phyloP scores from a whole-genome alignment of 2,113 vertebrate genomes.

The Camelus dromedarius region DNA sequence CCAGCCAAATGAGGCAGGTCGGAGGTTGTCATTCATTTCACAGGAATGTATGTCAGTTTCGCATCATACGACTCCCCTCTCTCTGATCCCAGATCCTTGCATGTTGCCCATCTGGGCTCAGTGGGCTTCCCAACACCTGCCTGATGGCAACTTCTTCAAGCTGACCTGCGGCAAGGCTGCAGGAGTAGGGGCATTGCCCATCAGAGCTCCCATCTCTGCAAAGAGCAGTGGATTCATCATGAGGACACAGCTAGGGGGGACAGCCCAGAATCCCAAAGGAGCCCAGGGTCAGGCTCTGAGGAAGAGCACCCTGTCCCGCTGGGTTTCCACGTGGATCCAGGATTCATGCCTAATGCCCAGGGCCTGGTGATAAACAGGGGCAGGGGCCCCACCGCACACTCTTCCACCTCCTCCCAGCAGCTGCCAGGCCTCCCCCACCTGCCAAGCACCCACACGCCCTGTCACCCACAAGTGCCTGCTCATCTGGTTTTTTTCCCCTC shows the following conservation, averaged over 20 bases:
- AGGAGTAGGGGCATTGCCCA: background rate
- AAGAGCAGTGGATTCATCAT: accelerated
- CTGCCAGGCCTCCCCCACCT: background rate
- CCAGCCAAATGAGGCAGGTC: accelerated
- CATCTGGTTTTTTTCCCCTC: background rate
- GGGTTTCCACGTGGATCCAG: background rate
- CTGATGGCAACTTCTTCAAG: conserved; percentile 34
- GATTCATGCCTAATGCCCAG: background rate
- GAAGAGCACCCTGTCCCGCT: background rate
- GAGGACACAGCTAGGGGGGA: background rate
- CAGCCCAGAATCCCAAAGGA: background rate
- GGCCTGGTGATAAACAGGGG: background rate
- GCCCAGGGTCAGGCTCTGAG: background rate
- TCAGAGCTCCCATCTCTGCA: background rate
- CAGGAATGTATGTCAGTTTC: background rate
- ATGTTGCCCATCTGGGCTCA: background rate
- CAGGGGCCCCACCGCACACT: too few relatives aligned
- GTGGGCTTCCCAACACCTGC: background rate
- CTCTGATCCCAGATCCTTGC: accelerated
- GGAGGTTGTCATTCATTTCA: background rate
- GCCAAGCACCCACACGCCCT: background rate
- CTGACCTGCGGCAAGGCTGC: background rate
- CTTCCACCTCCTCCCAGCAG: background rate
- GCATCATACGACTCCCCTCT: accelerated
- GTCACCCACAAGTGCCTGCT: background rate